A percentile compares a stretch with the other conserved stretches of the same genome.
Conservation (phyloP, 1,140 invertebrate genomes). For the Campoletis sonorensis region DNA sequence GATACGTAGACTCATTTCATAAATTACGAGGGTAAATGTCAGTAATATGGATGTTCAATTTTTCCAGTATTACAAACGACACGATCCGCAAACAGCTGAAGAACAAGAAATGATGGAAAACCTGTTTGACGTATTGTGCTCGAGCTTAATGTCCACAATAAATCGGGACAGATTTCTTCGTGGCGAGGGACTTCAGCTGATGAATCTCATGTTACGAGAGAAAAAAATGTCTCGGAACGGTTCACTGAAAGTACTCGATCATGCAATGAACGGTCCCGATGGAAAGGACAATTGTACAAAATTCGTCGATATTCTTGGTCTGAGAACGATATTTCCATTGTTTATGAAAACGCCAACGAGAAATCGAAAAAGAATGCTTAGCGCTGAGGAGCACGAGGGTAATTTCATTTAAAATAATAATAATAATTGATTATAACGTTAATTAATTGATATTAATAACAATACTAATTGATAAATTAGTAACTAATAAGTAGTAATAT, state of each 20-base stretch:
- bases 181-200: conserved; percentile 96
- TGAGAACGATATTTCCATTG: conserved; percentile 97
- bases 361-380: conserved; percentile 89
- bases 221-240: conserved; percentile 98
- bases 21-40: background rate
- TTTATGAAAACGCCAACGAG: conserved; percentile 99
- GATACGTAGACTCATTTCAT: background rate
- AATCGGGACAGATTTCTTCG: conserved; percentile 96
- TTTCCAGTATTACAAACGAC: conserved; percentile 92
- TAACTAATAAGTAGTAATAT: too few relatives aligned
- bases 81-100: conserved; percentile 93
- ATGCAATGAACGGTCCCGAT: conserved; percentile 95
- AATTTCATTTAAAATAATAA: conserved; percentile 42
- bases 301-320: conserved; percentile 98
- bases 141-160: conserved; percentile 89
- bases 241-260: conserved; percentile 95
- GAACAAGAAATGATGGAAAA: conserved; percentile 99
- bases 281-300: conserved; percentile 98
- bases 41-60: conserved; percentile 41
- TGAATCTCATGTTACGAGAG: conserved; percentile 97
- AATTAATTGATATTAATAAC: too few relatives aligned
- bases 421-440: too few relatives aligned
- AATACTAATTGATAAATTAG: too few relatives aligned
- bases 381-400: conserved; percentile 95
- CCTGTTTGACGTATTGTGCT: conserved; percentile 97